Percentiles rank a stretch among this genome's conserved stretches.
These are phyloP conservation scores for Hypsibius dujardini DNA, from an alignment of 1,140 invertebrate species.

Conservation along the genomic window DNA sequence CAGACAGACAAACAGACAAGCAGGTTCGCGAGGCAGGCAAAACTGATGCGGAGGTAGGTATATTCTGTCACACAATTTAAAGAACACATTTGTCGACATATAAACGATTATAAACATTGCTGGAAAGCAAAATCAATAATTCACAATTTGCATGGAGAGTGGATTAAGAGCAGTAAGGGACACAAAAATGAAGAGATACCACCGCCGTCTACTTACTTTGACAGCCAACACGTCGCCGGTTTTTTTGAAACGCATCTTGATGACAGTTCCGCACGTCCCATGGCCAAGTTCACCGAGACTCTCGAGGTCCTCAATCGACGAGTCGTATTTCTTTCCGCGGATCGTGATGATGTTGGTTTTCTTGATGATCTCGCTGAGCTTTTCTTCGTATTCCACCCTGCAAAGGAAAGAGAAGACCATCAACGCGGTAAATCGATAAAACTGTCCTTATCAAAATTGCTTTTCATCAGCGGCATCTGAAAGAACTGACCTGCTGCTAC, in stretches of 20 bases:
- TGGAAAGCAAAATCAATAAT: background rate
- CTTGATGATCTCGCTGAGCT: slow-evolving; percentile 56
- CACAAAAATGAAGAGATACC: slow-evolving; percentile 18
- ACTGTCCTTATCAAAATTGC: too few relatives aligned
- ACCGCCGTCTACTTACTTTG: slow-evolving; percentile 48
- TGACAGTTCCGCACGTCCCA: slow-evolving; percentile 90
- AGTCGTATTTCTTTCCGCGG: slow-evolving; percentile 37
- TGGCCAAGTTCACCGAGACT: slow-evolving; percentile 76
- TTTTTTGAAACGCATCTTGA: slow-evolving; percentile 78
- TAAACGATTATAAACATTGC: too few relatives aligned
- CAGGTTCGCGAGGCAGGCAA: too few relatives aligned
- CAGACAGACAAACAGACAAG: too few relatives aligned
- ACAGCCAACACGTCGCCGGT: slow-evolving; percentile 74
- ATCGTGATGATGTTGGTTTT: slow-evolving; percentile 68
- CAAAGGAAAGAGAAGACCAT: slow-evolving; percentile 23
- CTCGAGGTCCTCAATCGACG: slow-evolving; percentile 50
- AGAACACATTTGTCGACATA: too few relatives aligned
- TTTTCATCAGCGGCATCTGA: too few relatives aligned
- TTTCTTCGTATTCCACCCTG: slow-evolving; percentile 40
- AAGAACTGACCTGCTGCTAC: too few relatives aligned
- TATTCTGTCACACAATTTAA: too few relatives aligned
- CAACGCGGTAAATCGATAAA: too few relatives aligned
- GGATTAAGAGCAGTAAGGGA: background rate
- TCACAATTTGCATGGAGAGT: background rate
- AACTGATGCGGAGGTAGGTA: too few relatives aligned